A percentile compares a stretch with the other conserved stretches of the same genome.
These are phyloP conservation scores for Spea hammondii DNA, from an alignment of 2,797 vertebrate genomes.

Conservation along the genomic window DNA sequence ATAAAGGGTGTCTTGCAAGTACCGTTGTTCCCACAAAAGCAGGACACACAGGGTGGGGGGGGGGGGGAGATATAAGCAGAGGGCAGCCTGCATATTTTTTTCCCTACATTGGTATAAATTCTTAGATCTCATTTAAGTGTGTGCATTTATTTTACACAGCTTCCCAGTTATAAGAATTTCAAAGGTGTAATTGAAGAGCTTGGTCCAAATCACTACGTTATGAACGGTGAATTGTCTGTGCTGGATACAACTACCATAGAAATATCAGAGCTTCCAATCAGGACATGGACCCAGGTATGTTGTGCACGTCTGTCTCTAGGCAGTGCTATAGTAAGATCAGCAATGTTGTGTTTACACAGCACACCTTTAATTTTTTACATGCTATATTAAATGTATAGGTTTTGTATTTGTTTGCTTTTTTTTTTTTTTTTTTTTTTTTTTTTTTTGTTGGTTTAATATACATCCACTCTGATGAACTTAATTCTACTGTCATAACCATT, in stretches of 20 bases:
- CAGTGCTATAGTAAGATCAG: neutral
- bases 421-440: neutral
- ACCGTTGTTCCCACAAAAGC: too few relatives aligned
- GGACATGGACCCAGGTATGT: conserved; percentile 92
- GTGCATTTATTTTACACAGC: conserved; percentile 64
- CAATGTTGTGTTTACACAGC: too few relatives aligned
- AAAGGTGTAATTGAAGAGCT: conserved; percentile 87
- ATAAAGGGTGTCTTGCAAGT: too few relatives aligned
- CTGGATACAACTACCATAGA: conserved; percentile 92
- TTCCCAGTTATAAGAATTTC: conserved; percentile 93
- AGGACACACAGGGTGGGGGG: too few relatives aligned
- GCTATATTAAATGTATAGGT: too few relatives aligned
- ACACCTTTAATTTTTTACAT: too few relatives aligned
- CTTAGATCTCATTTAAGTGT: too few relatives aligned
- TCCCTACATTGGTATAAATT: too few relatives aligned
- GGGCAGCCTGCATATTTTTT: neutral
- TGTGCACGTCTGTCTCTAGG: too few relatives aligned
- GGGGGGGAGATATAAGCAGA: too few relatives aligned
- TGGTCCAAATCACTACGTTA: conserved; percentile 82
- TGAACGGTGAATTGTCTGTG: conserved; percentile 89
- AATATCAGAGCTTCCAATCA: conserved; percentile 92
- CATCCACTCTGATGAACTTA: too few relatives aligned
- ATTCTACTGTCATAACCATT: neutral
- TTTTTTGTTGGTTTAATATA: neutral
- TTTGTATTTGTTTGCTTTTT: too few relatives aligned